Evolutionary conservation across 2,113 vertebrate species (phyloP), one percentile per base, ranked within the genome.

Genomic region (Pristiophorus japonicus): DNA sequence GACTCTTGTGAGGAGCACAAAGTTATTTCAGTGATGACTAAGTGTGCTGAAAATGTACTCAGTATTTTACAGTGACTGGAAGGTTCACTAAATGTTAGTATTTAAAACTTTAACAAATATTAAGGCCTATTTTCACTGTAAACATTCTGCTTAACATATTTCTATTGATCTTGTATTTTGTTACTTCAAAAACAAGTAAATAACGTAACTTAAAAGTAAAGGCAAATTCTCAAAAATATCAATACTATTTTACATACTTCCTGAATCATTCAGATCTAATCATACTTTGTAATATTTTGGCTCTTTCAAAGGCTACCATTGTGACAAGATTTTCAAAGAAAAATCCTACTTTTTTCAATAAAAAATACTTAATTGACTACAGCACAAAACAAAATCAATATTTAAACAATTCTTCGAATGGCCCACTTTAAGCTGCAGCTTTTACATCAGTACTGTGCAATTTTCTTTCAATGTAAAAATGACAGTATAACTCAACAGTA

Each of bases 111-210:
- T 94, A 94, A 94, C 34, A 93, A 65, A 18, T 94, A 65, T 94
- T 94, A 94, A 94, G 93, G 65, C 65, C 45, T 70, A 8, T 94
- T 92, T 91, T 94, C 47, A 94, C 93, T 94, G 93, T 94, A 94
- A 94, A 94, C 63, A 94, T 73, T 94, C 66, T 67, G 66, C 93
- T 51, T 67, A 34, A 70, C 63, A 94, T 62, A n/a, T 18, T 94
- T 90, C 51, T 67, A 24, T 67, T 73, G 42, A 94, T 94, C 24
- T 47, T 94, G 14, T 94, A 94, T 67, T 94, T 42, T 45, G 66
- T 67, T 94, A 34, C 30, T 94, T 47, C 93, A 70, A 94, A 94
- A 70, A 94, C 63, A 94, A 94, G 65, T 94, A 70, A 70, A 73
- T 70, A 47, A 94, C 18, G 55, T 51, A 62, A 59, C 30, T 90